These are phyloP conservation scores for Scaptomyza hsui DNA, from an alignment of 1,140 invertebrate genomes.

Conservation along the genomic window DNA sequence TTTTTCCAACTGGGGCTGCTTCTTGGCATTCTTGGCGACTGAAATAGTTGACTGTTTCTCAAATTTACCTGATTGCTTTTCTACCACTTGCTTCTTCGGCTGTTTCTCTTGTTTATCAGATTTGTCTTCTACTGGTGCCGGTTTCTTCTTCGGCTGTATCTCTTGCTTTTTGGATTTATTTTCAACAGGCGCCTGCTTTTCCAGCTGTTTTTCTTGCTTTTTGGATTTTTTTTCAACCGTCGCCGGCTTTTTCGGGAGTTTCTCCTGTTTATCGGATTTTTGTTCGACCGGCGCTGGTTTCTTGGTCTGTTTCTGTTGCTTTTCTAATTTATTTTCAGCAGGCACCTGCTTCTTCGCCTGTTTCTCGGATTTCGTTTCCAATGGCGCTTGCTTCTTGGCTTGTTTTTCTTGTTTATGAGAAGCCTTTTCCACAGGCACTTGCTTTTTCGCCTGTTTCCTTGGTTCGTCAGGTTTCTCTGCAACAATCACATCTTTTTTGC, in stretches of 20 bases:
- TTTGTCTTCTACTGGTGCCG: not conserved
- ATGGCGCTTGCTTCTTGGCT: not conserved
- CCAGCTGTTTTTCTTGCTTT: not conserved
- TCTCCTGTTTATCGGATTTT: not conserved
- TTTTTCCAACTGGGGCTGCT: conserved; percentile 22
- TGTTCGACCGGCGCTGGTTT: not conserved
- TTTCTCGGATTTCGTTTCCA: not conserved
- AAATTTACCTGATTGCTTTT: not conserved
- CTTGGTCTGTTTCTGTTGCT: not conserved
- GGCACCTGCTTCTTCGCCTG: not conserved
- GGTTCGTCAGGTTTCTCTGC: conserved; percentile 9
- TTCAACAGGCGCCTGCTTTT: not conserved
- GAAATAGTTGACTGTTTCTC: not conserved
- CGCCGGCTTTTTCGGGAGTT: not conserved
- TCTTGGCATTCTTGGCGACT: conserved; percentile 12
- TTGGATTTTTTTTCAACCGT: not conserved
- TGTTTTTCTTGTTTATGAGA: not conserved
- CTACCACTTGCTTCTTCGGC: not conserved
- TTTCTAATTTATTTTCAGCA: not conserved
- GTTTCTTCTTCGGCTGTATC: not conserved
- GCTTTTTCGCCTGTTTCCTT: not conserved
- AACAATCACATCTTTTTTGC: not conserved
- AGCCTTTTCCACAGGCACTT: not conserved
- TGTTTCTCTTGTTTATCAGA: not conserved
- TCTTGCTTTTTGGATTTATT: not conserved